phyloP scores from a whole-genome alignment of 2,888 invertebrate species.

The Pterobdella sp. region DNA sequence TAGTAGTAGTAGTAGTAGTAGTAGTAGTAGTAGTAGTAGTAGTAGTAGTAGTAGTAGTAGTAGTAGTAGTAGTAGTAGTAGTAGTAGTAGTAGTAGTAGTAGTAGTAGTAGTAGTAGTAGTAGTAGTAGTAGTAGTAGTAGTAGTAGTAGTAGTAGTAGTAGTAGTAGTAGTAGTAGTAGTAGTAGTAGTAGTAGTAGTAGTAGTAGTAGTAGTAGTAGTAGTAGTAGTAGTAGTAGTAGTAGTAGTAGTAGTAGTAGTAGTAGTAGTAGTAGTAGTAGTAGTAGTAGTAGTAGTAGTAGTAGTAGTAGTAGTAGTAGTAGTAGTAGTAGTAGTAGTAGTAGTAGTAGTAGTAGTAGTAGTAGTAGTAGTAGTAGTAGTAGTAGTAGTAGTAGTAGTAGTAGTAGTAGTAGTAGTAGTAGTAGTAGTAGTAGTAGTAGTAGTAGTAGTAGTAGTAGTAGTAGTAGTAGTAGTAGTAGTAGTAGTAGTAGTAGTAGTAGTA shows the following conservation, averaged over 20 bases:
- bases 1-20: slow-evolving; percentile 26
- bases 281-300: slow-evolving; percentile 15
- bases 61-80: slow-evolving; percentile 25
- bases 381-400: not conserved
- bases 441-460: slow-evolving; percentile 10
- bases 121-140: slow-evolving; percentile 16
- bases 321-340: slow-evolving; percentile 2
- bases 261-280: slow-evolving; percentile 15
- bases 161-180: slow-evolving; percentile 25
- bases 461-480: slow-evolving; percentile 1
- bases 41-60: slow-evolving; percentile 25
- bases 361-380: not conserved
- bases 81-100: slow-evolving; percentile 20
- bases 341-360: not conserved
- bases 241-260: slow-evolving; percentile 17
- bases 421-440: slow-evolving; percentile 24
- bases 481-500: slow-evolving; percentile 24
- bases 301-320: not conserved
- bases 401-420: slow-evolving; percentile 18
- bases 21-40: slow-evolving; percentile 25
- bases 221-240: slow-evolving; percentile 16
- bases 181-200: slow-evolving; percentile 24
- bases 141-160: slow-evolving; percentile 23
- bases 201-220: slow-evolving; percentile 20
- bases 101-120: slow-evolving; percentile 11